phyloP scores from a whole-genome alignment of 2,888 invertebrate species.

The Caenorhabditis sp. region DNA sequence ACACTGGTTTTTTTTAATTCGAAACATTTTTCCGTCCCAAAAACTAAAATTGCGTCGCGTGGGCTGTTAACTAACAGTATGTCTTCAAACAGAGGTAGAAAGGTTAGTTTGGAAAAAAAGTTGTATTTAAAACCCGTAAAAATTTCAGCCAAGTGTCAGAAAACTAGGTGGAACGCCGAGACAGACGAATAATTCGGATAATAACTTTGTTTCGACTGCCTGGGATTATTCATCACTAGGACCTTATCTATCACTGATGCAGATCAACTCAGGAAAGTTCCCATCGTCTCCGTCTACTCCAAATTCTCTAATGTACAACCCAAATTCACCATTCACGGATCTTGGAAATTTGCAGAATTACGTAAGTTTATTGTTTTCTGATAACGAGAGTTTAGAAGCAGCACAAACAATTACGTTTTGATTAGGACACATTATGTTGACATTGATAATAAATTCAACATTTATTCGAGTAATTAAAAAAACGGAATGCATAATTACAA shows the following conservation, averaged over 20 bases:
- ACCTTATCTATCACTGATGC: constrained; percentile 21
- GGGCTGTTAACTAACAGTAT: background rate
- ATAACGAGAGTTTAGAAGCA: background rate
- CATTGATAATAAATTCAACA: too few species aligned
- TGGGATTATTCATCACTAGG: constrained; percentile 17
- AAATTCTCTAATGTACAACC: background rate
- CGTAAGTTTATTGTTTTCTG: constrained; percentile 7
- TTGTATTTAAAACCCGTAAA: background rate
- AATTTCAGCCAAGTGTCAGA: background rate
- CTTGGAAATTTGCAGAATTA: constrained; percentile 9
- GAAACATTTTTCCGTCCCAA: background rate
- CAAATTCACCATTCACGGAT: constrained; percentile 10
- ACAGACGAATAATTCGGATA: background rate
- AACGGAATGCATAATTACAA: background rate
- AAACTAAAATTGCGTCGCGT: background rate
- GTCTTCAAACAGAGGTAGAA: background rate
- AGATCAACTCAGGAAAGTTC: constrained; percentile 2
- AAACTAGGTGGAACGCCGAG: background rate
- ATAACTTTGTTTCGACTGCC: background rate
- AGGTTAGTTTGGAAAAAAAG: background rate
- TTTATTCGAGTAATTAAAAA: too few species aligned
- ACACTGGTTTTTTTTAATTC: background rate
- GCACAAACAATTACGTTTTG: background rate
- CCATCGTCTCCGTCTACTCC: background rate
- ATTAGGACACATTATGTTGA: background rate